Conservation (phyloP, 2,113 vertebrate genomes). For the Cervus canadensis region DNA sequence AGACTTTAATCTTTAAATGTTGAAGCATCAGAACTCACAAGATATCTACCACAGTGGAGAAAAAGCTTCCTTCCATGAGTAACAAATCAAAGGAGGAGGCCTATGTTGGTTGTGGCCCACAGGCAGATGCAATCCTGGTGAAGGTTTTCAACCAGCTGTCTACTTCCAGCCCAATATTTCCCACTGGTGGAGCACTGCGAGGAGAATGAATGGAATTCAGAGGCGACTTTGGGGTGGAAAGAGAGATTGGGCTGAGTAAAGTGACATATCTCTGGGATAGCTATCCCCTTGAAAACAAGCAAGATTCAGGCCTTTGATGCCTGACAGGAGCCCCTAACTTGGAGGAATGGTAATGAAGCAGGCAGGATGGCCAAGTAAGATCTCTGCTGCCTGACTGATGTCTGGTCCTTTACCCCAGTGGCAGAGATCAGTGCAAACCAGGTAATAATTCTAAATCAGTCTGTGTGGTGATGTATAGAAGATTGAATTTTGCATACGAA, state of each 20-base stretch:
- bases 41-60: not conserved
- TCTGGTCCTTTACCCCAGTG: not conserved
- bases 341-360: not conserved
- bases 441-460: slow-evolving; percentile 27
- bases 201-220: not conserved
- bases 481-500: slow-evolving; percentile 8
- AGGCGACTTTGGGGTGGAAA: not conserved
- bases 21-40: not conserved
- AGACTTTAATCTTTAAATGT: not conserved
- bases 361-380: not conserved
- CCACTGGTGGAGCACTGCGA: not conserved
- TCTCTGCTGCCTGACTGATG: not conserved
- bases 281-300: not conserved
- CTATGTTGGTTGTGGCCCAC: not conserved
- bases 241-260: not conserved
- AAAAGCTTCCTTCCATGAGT: not conserved
- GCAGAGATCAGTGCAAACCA: not conserved
- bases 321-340: not conserved
- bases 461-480: not conserved
- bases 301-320: not conserved
- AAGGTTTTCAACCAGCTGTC: not conserved
- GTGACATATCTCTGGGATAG: not conserved
- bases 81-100: not conserved
- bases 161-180: not conserved
- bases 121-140: not conserved